phyloP scores from a whole-genome alignment of 2,113 vertebrate species.

The Trochalopteron elliotii region DNA sequence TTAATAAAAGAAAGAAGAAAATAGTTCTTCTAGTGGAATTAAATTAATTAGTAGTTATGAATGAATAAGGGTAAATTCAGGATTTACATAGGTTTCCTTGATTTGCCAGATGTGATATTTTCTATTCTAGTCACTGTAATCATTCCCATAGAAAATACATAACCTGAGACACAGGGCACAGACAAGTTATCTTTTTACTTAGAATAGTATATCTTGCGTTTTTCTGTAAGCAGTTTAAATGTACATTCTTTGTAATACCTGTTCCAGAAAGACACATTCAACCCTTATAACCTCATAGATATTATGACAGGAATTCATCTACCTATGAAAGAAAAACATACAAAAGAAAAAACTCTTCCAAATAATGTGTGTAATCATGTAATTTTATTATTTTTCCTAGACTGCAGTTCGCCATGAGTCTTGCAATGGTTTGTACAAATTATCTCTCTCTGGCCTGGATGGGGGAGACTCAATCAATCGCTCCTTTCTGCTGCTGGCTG shows the following conservation, averaged over 20 bases:
- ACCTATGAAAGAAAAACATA: not conserved
- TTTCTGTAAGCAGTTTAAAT: not conserved
- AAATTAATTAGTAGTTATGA: not conserved
- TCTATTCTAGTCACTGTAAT: not conserved
- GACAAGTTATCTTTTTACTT: not conserved
- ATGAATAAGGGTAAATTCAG: not conserved
- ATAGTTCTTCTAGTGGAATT: not conserved
- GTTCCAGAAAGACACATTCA: not conserved
- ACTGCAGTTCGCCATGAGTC: slow-evolving; percentile 96
- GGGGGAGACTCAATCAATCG: slow-evolving; percentile 96
- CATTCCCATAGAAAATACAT: not conserved
- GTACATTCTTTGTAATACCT: accelerated
- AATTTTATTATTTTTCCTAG: slow-evolving; percentile 63
- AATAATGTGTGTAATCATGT: not conserved
- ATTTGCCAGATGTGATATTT: not conserved
- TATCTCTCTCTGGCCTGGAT: slow-evolving; percentile 94
- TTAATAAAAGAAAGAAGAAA: not conserved
- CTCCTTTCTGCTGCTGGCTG: slow-evolving; percentile 94
- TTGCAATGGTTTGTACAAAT: slow-evolving; percentile 95
- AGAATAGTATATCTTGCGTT: not conserved
- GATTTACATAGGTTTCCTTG: not conserved
- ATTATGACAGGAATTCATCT: not conserved
- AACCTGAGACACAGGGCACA: not conserved
- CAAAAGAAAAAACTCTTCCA: not conserved
- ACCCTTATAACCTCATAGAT: not conserved